These are phyloP conservation scores for Yponomeuta cagnagella DNA, from an alignment of 2,888 invertebrate genomes.

Conservation along the genomic window DNA sequence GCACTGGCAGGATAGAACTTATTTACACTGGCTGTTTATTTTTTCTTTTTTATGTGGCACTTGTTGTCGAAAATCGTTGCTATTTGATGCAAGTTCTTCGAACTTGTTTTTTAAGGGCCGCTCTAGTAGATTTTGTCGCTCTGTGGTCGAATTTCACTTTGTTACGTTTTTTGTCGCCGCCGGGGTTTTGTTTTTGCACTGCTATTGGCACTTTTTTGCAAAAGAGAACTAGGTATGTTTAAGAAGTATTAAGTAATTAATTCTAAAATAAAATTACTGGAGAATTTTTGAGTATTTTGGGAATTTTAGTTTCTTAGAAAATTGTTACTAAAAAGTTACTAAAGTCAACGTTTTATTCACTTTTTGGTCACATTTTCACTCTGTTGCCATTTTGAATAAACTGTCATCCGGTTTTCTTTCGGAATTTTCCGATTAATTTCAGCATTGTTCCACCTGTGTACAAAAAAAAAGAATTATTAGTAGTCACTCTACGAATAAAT, in stretches of 20 bases:
- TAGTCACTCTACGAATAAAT: not conserved
- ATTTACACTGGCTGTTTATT: constrained; percentile 5
- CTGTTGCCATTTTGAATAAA: constrained; percentile 17
- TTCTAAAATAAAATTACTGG: constrained; percentile 43
- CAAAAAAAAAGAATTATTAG: constrained; percentile 23
- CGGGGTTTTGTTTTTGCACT: constrained; percentile 31
- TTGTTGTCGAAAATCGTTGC: constrained; percentile 2
- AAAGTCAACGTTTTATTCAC: constrained; percentile 17
- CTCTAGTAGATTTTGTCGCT: constrained; percentile 21
- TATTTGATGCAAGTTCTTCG: constrained; percentile 30
- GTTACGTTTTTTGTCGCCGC: constrained; percentile 21
- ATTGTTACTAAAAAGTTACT: constrained; percentile 15
- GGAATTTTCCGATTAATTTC: constrained; percentile 46
- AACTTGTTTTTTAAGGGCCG: not conserved
- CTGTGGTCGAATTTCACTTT: constrained; percentile 21
- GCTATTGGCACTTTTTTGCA: constrained; percentile 40
- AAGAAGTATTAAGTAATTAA: constrained; percentile 33
- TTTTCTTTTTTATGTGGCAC: constrained; percentile 5
- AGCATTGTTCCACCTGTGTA: constrained; percentile 56
- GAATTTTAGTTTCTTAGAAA: constrained; percentile 21
- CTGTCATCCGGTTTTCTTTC: constrained; percentile 51
- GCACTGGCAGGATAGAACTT: not conserved
- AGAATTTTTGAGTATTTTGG: constrained; percentile 32
- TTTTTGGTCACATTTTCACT: constrained; percentile 45
- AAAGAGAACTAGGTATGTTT: constrained; percentile 6